phyloP scores from a whole-genome alignment of 2,888 invertebrate genomes.

The Galeruca laticollis region DNA sequence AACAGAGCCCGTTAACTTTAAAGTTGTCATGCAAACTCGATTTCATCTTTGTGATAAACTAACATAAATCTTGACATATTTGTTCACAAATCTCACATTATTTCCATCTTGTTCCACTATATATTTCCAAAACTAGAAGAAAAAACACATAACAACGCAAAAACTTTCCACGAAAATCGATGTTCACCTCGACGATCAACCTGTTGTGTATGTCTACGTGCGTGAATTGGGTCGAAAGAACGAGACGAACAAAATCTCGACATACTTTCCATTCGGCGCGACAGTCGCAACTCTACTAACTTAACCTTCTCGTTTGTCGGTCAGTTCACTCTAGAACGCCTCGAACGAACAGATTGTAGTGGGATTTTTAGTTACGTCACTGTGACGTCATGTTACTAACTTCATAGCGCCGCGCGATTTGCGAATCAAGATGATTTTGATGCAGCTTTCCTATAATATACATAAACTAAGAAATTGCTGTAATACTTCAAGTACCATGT shows the following conservation, averaged over 20 bases:
- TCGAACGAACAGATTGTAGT: conserved; percentile 54
- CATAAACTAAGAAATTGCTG: conserved; percentile 1
- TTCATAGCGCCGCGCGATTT: conserved; percentile 40
- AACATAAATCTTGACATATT: conserved; percentile 32
- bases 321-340: conserved; percentile 61
- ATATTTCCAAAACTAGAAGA: conserved; percentile 15
- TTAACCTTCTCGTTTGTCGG: conserved; percentile 60
- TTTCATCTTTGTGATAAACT: conserved; percentile 38
- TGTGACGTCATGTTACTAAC: conserved; percentile 57
- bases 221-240: conserved; percentile 41
- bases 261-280: conserved; percentile 26
- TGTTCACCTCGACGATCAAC: conserved; percentile 37
- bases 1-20: conserved; percentile 45
- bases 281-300: conserved; percentile 60
- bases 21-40: conserved; percentile 41
- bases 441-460: neutral
- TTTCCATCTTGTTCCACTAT: conserved; percentile 32
- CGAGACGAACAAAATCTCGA: conserved; percentile 36
- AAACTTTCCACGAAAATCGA: conserved; percentile 22
- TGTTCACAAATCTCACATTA: conserved; percentile 33
- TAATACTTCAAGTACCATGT: neutral
- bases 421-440: conserved; percentile 33
- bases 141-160: conserved; percentile 24
- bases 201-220: conserved; percentile 34
- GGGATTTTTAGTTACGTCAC: conserved; percentile 52